A percentile compares a stretch with the other conserved stretches of the same genome.
phyloP scores from a whole-genome alignment of 2,113 vertebrate species.

The Hystrix brachyura region DNA sequence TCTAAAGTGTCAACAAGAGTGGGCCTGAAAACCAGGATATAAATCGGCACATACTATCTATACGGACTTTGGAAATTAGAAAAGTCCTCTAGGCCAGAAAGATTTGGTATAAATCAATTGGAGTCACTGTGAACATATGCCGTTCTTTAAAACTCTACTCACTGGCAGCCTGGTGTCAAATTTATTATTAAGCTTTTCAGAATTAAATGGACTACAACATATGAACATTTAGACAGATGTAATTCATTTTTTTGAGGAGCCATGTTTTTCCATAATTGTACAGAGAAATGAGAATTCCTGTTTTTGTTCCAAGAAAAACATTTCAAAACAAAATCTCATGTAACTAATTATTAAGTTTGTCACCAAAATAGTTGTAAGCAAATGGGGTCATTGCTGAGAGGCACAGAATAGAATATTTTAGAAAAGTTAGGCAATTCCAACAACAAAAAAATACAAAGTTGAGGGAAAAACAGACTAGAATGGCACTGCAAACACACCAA shows the following conservation, averaged over 20 bases:
- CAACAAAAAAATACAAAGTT: slow-evolving; percentile 43
- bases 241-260: slow-evolving; percentile 76
- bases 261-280: slow-evolving; percentile 73
- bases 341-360: slow-evolving; percentile 69
- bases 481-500: not conserved
- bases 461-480: not conserved
- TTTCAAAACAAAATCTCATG: slow-evolving; percentile 68
- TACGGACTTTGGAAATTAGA: not conserved
- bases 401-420: slow-evolving; percentile 52
- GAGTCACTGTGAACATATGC: slow-evolving; percentile 54
- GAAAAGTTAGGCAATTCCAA: slow-evolving; percentile 57
- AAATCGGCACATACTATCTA: not conserved
- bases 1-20: not conserved
- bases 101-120: slow-evolving; percentile 8
- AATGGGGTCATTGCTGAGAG: slow-evolving; percentile 67
- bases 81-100: not conserved
- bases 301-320: slow-evolving; percentile 72
- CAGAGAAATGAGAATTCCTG: slow-evolving; percentile 55
- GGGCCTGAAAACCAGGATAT: not conserved
- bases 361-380: slow-evolving; percentile 63
- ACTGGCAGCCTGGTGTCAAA: slow-evolving; percentile 65
- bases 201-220: slow-evolving; percentile 76
- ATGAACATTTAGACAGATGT: slow-evolving; percentile 67
- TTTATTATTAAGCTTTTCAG: slow-evolving; percentile 76
- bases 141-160: slow-evolving; percentile 61